Conservation (phyloP, 2,888 invertebrate species). For the Hemithea aestivaria region DNA sequence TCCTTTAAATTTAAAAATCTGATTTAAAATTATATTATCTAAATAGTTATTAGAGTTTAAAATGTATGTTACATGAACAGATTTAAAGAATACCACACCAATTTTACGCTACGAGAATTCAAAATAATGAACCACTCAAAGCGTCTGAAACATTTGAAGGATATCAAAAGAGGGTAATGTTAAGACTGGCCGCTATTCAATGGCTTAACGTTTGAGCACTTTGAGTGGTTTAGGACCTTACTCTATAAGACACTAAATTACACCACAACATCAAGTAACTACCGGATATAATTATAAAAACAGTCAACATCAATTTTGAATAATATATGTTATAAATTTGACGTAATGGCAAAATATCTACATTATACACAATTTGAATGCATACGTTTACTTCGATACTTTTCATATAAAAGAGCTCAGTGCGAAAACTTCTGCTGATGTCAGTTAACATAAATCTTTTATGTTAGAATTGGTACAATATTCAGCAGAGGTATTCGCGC, state of each 20-base stretch:
- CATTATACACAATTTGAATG: slow-evolving; percentile 66
- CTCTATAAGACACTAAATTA: slow-evolving; percentile 77
- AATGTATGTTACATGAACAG: slow-evolving; percentile 69
- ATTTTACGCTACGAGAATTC: slow-evolving; percentile 70
- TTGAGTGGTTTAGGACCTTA: slow-evolving; percentile 61
- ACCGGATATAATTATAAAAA: slow-evolving; percentile 78
- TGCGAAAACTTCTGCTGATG: slow-evolving; percentile 43
- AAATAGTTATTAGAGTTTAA: slow-evolving; percentile 47
- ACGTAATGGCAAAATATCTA: slow-evolving; percentile 76
- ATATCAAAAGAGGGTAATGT: slow-evolving; percentile 21
- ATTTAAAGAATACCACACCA: slow-evolving; percentile 76
- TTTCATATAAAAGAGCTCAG: slow-evolving; percentile 45
- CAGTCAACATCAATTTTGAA: slow-evolving; percentile 80
- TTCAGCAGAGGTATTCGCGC: slow-evolving; percentile 47
- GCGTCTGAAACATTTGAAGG: slow-evolving; percentile 29
- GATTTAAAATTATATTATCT: slow-evolving; percentile 62
- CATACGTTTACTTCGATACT: slow-evolving; percentile 51
- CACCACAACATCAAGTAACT: slow-evolving; percentile 80
- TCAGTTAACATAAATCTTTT: slow-evolving; percentile 21
- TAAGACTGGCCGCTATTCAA: slow-evolving; percentile 30
- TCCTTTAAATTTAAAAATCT: slow-evolving; percentile 61
- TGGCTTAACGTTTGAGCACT: slow-evolving; percentile 30
- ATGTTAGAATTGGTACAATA: slow-evolving; percentile 17
- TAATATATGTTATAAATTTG: slow-evolving; percentile 73
- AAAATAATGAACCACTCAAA: slow-evolving; percentile 71